These are phyloP conservation scores for Chironomus tentans DNA, from an alignment of 2,888 invertebrate species.

Conservation along the genomic window DNA sequence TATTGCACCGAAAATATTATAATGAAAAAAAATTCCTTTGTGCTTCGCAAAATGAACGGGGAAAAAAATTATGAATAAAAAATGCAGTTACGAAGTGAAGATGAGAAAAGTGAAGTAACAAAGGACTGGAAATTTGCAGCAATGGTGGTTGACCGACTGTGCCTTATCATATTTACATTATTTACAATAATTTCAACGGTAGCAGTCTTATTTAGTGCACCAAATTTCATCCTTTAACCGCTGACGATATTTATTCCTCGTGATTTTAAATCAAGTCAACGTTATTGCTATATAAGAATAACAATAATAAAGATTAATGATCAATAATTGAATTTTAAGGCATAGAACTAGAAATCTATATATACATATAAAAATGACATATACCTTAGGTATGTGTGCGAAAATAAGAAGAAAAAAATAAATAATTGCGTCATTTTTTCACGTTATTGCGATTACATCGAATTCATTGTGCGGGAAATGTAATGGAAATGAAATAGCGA, in stretches of 20 bases:
- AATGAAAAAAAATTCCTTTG: neutral
- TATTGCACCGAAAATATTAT: neutral
- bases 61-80: neutral
- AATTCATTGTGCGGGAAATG: constrained; percentile 1
- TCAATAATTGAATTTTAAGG: constrained; percentile 8
- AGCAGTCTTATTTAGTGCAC: constrained; percentile 91
- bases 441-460: neutral
- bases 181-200: constrained; percentile 95
- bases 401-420: neutral
- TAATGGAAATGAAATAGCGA: constrained; percentile 18
- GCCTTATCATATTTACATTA: constrained; percentile 98
- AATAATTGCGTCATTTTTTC: neutral
- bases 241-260: neutral
- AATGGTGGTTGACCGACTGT: constrained; percentile 98
- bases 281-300: constrained; percentile 12
- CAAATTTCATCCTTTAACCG: constrained; percentile 72
- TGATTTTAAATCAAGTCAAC: constrained; percentile 18
- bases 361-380: neutral
- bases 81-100: constrained; percentile 75
- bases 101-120: constrained; percentile 84
- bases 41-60: neutral
- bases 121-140: constrained; percentile 99
- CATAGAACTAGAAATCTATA: neutral
- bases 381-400: neutral
- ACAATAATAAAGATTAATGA: constrained; percentile 19